Conservation (phyloP, 2,888 invertebrate species). For the Dexiosoma caninum region DNA sequence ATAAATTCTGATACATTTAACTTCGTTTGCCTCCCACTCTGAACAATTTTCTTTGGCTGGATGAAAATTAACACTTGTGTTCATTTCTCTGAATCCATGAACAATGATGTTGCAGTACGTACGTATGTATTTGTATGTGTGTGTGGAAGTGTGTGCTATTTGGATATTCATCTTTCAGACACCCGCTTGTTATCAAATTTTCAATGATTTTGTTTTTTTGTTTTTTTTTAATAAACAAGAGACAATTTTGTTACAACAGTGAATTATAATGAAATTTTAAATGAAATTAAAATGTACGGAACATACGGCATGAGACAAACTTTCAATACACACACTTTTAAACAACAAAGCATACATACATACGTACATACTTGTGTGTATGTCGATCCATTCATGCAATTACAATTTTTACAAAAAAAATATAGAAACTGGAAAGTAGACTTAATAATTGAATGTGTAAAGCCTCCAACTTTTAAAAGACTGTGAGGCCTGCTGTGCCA, state of each 20-base stretch:
- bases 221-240: conserved; percentile 11
- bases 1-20: conserved; percentile 37
- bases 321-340: neutral
- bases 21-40: conserved; percentile 19
- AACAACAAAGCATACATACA: neutral
- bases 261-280: conserved; percentile 58
- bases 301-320: conserved; percentile 57
- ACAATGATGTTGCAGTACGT: neutral
- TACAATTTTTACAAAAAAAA: neutral
- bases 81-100: neutral
- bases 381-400: neutral
- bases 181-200: conserved; percentile 9
- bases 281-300: conserved; percentile 62
- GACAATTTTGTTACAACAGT: conserved; percentile 27
- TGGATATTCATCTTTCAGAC: conserved; percentile 43
- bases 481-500: conserved; percentile 10
- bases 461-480: neutral
- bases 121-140: neutral
- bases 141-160: neutral
- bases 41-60: neutral
- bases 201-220: conserved; percentile 4
- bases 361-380: neutral
- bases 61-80: conserved; percentile 33
- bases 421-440: neutral
- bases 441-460: neutral